Percentiles rank a stretch among this genome's conserved stretches.
phyloP scores from a whole-genome alignment of 2,797 vertebrate genomes.

The Taenioides sp. region DNA sequence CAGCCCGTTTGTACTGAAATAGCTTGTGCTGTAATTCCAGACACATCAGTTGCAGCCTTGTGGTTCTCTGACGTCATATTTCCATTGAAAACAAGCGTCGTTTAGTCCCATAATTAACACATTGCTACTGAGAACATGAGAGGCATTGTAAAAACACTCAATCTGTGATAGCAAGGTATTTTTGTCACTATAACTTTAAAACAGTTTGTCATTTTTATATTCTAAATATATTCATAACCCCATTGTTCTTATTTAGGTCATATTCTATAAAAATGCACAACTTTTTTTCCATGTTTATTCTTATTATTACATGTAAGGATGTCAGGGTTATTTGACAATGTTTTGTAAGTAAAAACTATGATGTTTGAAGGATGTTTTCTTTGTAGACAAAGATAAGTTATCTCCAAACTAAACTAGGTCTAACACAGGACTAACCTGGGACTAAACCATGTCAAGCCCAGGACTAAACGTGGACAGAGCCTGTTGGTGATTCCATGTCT shows the following conservation, averaged over 20 bases:
- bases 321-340: too few relatives aligned
- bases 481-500: too few relatives aligned
- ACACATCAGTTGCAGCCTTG: neutral
- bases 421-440: too few relatives aligned
- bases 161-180: constrained; percentile 6
- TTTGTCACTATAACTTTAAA: neutral
- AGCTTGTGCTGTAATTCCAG: neutral
- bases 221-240: neutral
- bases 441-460: too few relatives aligned
- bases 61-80: constrained; percentile 6
- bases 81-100: neutral
- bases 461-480: too few relatives aligned
- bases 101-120: constrained; percentile 28
- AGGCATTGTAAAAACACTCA: neutral
- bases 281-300: too few relatives aligned
- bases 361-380: too few relatives aligned
- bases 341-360: too few relatives aligned
- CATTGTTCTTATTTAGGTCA: neutral
- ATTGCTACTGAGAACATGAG: neutral
- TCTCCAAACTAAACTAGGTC: too few relatives aligned
- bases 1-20: neutral
- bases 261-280: too few relatives aligned
- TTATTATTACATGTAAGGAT: too few relatives aligned
- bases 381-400: too few relatives aligned
- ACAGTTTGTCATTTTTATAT: neutral